Evolutionary conservation across 2,888 invertebrate genomes (phyloP), one percentile per base, ranked within the genome.

Genomic region (Chaetoderma sp.): DNA sequence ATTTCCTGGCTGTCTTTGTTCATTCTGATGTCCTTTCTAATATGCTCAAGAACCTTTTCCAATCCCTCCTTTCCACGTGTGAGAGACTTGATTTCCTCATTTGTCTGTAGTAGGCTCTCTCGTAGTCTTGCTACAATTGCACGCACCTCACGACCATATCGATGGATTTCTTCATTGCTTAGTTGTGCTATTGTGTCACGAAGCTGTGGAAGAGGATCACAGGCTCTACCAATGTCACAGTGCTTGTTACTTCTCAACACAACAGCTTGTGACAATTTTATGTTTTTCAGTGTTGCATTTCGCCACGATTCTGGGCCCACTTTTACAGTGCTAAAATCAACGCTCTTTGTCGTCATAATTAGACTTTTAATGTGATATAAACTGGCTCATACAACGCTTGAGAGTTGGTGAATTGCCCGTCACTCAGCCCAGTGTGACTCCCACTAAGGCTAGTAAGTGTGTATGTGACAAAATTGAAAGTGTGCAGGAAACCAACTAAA

Each of bases 31-130:
- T 86, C 86, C 79, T 86, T 86, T 52, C 86, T 70, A 44, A 79
- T 79, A 71, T 85, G 83, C 60, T 85, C 86, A 57, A 85, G 60
- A 6, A 82, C 76, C 50, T 82, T 83, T 71, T 86, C 85, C 18
- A 85, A 66, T 16, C 80, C 74, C 64, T 85, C 86, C 68, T 81
- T 83, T 3, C 81, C 82, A 57, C 84, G 73, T 4, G 79, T 83
- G 23, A 85, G 69, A 6, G 82, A 75, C 72, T 85, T 85, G 27
- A 86, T 85, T 73, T 86, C 86, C 71, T 85, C 84, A 70, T 86
- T 86, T 42, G 84, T 82, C 64, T 84, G 82, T 56, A 83, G 70
- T 47, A 86, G 71, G 68, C 83, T 82, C 73, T 85, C 82, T 63
- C 85, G 70, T n/a, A 86, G 76, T 64, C 79, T 77, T 36, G 79